Base-by-base conservation (phyloP, 2,888 invertebrate genomes). In the Parthenolecanium corni region DNA sequence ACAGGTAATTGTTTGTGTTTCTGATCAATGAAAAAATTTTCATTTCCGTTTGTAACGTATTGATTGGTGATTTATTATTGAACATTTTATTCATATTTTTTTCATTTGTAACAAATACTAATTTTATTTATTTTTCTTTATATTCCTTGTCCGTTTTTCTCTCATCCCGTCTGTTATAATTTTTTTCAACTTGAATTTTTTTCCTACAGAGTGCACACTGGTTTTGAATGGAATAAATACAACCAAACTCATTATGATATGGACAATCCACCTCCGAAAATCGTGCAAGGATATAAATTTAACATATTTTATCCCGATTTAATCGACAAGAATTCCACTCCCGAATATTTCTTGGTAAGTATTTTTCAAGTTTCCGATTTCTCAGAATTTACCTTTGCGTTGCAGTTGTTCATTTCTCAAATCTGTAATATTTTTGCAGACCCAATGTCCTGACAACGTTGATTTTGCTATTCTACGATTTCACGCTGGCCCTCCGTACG, bases 161-260 rank as follows among this genome's bases (percentile, higher is more conserved):
- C n/a, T n/a, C n/a, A n/a, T n/a, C n/a, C n/a, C n/a, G 21, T 11
- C n/a, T 23, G 24, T 14, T 52, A 18, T 23, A 11, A 20, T 14
- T 52, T 52, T 52, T 23, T 38, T 38, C 9, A 42, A 14, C 44
- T 5, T 58, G 14, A 2, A 67, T 68, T 42, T 78, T n/a, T 14
- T 58, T 1, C 18, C 21, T 44, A 4, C 46, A 80, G 90, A 64
- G 91, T 91, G 3, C 91, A 91, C 73, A 91, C 91, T 0, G 98
- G 98, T 16, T 99, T 98, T 76, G 98, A 99, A 72, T 99, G 98
- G 98, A 98, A 98, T 77, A 98, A 99, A 75, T 99, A 99, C 77
- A 99, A 99, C 77, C 98, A 98, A 77, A 98, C 98, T 1, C 98
- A 98, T 77, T 99, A 99, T 76, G 98, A 98, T 74, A 94, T 97